Evolutionary conservation across 2,888 invertebrate species (phyloP), one percentile per base, ranked within the genome.

Genomic region (Tachina fera): DNA sequence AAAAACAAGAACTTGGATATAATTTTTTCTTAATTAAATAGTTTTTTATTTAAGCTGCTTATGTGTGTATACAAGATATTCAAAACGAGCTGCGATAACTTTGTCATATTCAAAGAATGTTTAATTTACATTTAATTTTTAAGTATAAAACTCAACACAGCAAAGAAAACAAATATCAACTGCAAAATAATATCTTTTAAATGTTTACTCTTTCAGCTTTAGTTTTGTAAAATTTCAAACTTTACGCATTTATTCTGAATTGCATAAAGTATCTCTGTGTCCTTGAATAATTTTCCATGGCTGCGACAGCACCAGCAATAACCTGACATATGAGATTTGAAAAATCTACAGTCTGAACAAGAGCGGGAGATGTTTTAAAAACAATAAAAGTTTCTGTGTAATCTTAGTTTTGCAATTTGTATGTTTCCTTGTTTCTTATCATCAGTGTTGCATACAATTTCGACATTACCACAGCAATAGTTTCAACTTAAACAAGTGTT

Each of bases 351-450:
- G 41, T 6, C 63, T 53, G 39, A 65, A 56, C 3, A 19, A 56
- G 47, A 77, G 41, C 8, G 19, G 19, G 2, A 19, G 14, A 58
- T 60, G 63, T n/a, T 58, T 72, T 51, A 31, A 77, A 72, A 10
- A 75, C 76, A 76, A 82, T 76, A 82, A 76, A 63, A 71, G 56
- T 83, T 71, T 47, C 51, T 76, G 76, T 77, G 39, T 70, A 75
- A 82, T 31, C 53, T 61, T 31, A 75, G 81, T 70, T 76, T 47
- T 77, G 41, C 51, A 72, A 68, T 45, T 72, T 77, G 75, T n/a
- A 45, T 67, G 71, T 58, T 49, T 63, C 71, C 22, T 22, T 56
- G 11, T 9, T 77, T 76, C 76, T 83, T 72, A 77, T 83, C 83
- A 60, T 19, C 47, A 31, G 31, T 67, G 60, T 61, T 72, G 72